phyloP scores from a whole-genome alignment of 2,113 vertebrate species.

The Gila orcuttii region DNA sequence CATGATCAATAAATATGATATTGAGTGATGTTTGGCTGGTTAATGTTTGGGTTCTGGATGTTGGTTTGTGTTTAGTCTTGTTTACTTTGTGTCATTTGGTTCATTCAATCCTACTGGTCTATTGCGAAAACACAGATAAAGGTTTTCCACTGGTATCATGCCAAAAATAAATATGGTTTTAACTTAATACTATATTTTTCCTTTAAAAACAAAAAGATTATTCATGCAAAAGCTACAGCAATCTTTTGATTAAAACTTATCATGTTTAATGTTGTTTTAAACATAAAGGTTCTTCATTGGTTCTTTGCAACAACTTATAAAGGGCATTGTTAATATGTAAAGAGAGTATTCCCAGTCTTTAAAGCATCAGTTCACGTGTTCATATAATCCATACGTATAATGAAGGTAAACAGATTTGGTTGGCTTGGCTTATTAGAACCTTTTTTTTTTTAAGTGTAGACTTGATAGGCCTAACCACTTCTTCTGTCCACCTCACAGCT shows the following conservation, averaged over 20 bases:
- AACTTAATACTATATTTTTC: neutral
- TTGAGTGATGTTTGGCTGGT: neutral
- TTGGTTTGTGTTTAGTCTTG: neutral
- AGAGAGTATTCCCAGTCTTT: neutral
- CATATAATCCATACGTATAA: neutral
- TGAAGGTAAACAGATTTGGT: neutral
- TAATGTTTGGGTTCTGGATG: conserved; percentile 7
- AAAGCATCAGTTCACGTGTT: neutral
- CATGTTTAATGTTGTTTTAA: no score
- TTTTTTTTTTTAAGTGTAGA: neutral
- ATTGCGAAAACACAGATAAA: neutral
- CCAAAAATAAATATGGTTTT: neutral
- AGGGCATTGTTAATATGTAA: no score
- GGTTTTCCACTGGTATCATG: neutral
- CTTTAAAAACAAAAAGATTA: no score
- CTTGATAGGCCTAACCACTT: neutral
- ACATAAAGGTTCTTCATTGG: no score
- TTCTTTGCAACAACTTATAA: no score
- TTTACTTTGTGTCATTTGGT: neutral
- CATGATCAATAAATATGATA: no score
- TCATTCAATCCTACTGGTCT: neutral
- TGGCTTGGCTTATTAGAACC: neutral
- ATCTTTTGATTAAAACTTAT: neutral
- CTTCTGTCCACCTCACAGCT: neutral
- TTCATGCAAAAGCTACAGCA: neutral